A percentile compares a stretch with the other conserved stretches of the same genome.
phyloP scores from a whole-genome alignment of 2,113 vertebrate species.

The Sphyrna mokarran region DNA sequence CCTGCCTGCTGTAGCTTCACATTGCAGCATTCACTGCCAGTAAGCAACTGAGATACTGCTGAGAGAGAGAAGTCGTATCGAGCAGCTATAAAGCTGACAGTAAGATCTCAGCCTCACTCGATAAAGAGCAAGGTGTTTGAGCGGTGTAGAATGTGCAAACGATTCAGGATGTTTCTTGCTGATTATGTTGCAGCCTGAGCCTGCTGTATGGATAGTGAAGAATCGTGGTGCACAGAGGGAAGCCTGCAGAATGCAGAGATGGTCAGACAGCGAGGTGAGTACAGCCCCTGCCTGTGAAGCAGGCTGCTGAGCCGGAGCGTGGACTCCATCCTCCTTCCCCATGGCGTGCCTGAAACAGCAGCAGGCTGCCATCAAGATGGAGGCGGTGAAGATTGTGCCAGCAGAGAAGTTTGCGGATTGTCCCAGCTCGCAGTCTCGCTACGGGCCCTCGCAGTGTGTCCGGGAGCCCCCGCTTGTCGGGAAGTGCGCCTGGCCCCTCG shows the following conservation, averaged over 20 bases:
- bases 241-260: not conserved
- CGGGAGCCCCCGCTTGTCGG: conserved; percentile 68
- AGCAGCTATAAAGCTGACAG: not conserved
- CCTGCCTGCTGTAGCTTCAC: not conserved
- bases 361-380: conserved; percentile 94
- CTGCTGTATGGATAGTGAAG: not conserved
- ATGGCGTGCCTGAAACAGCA: conserved; percentile 98
- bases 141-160: not conserved
- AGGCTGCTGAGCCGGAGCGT: conserved; percentile 59
- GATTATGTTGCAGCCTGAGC: not conserved
- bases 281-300: conserved; percentile 45
- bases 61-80: not conserved
- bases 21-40: not conserved
- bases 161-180: not conserved
- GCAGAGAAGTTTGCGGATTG: conserved; percentile 88
- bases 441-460: conserved; percentile 59
- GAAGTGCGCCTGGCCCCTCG: conserved; percentile 74
- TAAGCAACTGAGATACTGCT: not conserved
- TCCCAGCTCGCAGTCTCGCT: conserved; percentile 54
- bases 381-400: conserved; percentile 94
- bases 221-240: conserved; percentile 40
- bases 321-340: conserved; percentile 54
- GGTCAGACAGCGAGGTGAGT: conserved; percentile 45
- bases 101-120: not conserved
- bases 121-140: not conserved